Percentiles rank a stretch among this genome's conserved stretches.
These are phyloP conservation scores for Luperina testacea DNA, from an alignment of 2,888 invertebrate species.

Conservation along the genomic window DNA sequence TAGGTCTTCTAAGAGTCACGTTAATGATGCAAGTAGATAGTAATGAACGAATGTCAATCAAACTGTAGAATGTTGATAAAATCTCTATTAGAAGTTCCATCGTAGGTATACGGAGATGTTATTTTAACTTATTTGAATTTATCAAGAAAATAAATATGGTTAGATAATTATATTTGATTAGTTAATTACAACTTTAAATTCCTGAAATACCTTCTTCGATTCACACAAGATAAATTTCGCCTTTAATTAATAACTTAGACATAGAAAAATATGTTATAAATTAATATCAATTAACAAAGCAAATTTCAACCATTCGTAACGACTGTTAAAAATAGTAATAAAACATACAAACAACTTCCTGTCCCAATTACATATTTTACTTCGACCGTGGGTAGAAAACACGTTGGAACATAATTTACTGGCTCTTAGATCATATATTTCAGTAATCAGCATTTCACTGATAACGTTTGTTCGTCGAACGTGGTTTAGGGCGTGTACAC, in stretches of 20 bases:
- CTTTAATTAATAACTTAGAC: constrained; percentile 15
- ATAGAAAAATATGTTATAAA: constrained; percentile 21
- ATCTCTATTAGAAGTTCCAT: constrained; percentile 53
- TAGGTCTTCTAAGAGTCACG: constrained; percentile 13
- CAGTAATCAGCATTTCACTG: constrained; percentile 55
- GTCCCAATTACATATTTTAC: constrained; percentile 52
- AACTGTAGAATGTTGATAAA: constrained; percentile 45
- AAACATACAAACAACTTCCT: constrained; percentile 56
- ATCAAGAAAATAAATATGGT: constrained; percentile 25
- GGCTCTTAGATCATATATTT: constrained; percentile 62
- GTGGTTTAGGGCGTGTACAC: constrained; percentile 64
- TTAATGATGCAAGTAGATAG: constrained; percentile 42
- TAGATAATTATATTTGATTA: constrained; percentile 32
- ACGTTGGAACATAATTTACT: constrained; percentile 55
- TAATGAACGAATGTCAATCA: constrained; percentile 58
- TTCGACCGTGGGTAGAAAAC: constrained; percentile 48
- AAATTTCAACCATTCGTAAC: constrained; percentile 38
- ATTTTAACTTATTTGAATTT: constrained; percentile 32
- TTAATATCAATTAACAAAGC: constrained; percentile 29
- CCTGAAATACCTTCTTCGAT: constrained; percentile 7
- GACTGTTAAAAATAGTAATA: constrained; percentile 47
- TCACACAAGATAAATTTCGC: not conserved
- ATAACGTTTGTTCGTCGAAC: constrained; percentile 58
- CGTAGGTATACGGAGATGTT: constrained; percentile 3
- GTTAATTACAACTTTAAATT: constrained; percentile 38